Base-by-base conservation (phyloP, 2,113 vertebrate species). In the Anoura caudifer region DNA sequence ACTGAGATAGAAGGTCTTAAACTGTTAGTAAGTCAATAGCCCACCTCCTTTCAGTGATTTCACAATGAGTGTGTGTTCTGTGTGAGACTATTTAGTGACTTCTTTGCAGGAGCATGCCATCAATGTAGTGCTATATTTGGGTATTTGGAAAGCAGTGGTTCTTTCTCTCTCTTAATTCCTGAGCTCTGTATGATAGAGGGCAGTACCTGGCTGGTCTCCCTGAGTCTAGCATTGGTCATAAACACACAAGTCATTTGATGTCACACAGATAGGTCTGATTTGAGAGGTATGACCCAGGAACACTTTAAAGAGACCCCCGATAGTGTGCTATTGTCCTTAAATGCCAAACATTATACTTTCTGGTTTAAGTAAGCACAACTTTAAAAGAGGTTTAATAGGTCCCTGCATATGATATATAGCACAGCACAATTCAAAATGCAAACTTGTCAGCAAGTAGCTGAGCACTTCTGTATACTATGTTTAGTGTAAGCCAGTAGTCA, bases 381-480 rank as follows among this genome's bases (percentile, higher is more conserved):
- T 63, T 52, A 38, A 88, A 41, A 88, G 9, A 13, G 43, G 9
- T 14, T 38, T 22, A 45, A 24, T 16, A 79, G 17, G 61, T 61
- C 22, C 72, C 10, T 1, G 82, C 26, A 63, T 61, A 75, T 43
- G 3, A 24, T 33, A 8, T 33, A 43, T 26, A 82, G 15, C 10
- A 1, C 65, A 54, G 15, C 47, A 90, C 54, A 79, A 65, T 1
- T 28, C 3, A 65, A 50, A 75, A 33, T 24, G 43, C 41, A 50
- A 31, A 36, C 20, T 86, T 65, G 17, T 17, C 17, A n/a, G 50
- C 10, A n/a, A 75, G 82, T 43, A 61, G 41, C 33, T 7, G 7
- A 20, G 47, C 13, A 14, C 22, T n/a, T 0, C 17, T 14, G 45
- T 6, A 41, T 0, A 38, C 28, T 31, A 5, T 26, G 9, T 22